Conservation (phyloP, 2,888 invertebrate genomes). For the Linnaemya vulpina region DNA sequence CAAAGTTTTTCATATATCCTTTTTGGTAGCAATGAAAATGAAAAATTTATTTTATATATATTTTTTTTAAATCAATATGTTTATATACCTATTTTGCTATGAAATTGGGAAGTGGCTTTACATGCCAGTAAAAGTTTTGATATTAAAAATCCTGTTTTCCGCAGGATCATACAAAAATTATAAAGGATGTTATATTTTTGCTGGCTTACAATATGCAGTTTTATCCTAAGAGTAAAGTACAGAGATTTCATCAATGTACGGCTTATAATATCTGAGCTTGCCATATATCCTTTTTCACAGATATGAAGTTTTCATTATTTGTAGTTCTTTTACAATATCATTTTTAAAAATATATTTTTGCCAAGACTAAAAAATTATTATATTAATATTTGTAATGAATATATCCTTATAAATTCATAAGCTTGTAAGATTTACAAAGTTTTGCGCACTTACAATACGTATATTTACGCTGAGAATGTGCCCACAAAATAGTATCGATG, state of each 20-base stretch:
- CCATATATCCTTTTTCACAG: constrained; percentile 14
- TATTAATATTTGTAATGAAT: too few relatives aligned
- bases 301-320: not conserved
- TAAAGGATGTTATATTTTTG: too few relatives aligned
- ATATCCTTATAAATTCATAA: not conserved
- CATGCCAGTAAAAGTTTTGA: too few relatives aligned
- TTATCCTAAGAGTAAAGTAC: not conserved
- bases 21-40: not conserved
- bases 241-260: not conserved
- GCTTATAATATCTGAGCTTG: not conserved
- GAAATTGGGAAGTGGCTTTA: too few relatives aligned
- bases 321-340: not conserved
- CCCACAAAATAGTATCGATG: not conserved
- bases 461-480: not conserved
- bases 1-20: not conserved
- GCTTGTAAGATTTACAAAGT: too few relatives aligned
- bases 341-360: not conserved
- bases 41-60: not conserved
- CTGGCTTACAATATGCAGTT: not conserved
- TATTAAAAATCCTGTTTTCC: not conserved
- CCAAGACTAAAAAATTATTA: too few relatives aligned
- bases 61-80: not conserved
- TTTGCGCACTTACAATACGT: not conserved
- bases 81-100: not conserved
- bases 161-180: too few relatives aligned